Evolutionary conservation across 2,113 vertebrate genomes (phyloP), one percentile per base, ranked within the genome.

Genomic region (Saiga tatarica): DNA sequence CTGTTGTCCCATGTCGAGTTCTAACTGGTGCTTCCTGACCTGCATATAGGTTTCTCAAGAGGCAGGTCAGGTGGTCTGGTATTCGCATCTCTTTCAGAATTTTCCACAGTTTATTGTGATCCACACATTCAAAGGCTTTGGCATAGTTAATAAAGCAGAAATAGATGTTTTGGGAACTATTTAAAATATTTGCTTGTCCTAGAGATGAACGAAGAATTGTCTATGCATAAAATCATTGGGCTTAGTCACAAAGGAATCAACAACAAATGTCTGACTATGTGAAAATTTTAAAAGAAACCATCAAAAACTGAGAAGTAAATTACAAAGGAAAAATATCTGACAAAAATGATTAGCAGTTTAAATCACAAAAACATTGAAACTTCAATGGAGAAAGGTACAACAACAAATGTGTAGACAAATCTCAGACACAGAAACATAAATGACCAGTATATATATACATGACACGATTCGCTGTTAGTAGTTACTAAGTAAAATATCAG

Each of bases 231-330:
- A 97, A 97, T 92, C 88, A 74, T 59, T 95, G 59, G 39, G 50
- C 53, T 95, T 81, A 83, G 87, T 89, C 84, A 92, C 53, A 36
- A 95, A 94, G 76, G 91, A 96, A 84, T 94, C 33, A 89, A 94
- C 83, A 96, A 88, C 19, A 88, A 94, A 95, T 36, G 50, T 74
- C 85, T 95, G 50, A 96, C 52, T 90, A 57, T 17, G 53, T 90
- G 86, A 95, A 92, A 87, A 95, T 88, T 74, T 83, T 78, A 52
- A 88, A 59, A 94, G 91, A 94, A 96, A 62, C 85, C 71, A 71
- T 89, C 39, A 95, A 95, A 96, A 92, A n/a, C 30, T 92, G 84
- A 96, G 94, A 96, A 89, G 81, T 53, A 96, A 95, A 95, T 95
- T 87, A 97, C 28, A 84, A 87, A 92, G 67, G 45, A 94, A 96